Evolutionary conservation across 92 coral and sea anemone genomes (phyloP).

Genomic region (Zoanthus solanderi): DNA sequence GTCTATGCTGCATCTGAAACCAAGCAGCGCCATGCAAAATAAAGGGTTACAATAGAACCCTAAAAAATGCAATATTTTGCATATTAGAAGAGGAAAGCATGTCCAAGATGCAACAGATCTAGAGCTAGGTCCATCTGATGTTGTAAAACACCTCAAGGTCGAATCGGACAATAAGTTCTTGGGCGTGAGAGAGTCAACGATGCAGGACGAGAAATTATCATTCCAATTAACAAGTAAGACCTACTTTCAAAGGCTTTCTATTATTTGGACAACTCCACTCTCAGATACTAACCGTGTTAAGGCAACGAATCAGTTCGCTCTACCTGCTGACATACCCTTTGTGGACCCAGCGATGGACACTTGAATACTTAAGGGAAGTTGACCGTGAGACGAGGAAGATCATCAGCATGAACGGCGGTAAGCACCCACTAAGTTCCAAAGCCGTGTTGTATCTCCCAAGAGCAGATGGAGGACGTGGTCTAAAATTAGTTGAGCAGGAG

Average conservation of each 20-base stretch:
- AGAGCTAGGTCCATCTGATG: neutral
- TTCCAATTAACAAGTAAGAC: neutral
- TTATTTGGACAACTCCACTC: too few species aligned
- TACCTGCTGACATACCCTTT: too few species aligned
- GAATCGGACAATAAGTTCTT: neutral
- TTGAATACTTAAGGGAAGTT: too few species aligned
- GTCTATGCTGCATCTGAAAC: constrained; percentile 7
- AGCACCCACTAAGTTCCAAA: too few species aligned
- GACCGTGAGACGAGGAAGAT: too few species aligned
- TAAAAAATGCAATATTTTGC: neutral
- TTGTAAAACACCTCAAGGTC: neutral
- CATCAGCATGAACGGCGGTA: too few species aligned
- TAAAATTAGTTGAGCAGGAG: too few species aligned
- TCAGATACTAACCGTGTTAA: too few species aligned
- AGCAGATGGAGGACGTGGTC: too few species aligned
- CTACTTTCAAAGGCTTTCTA: neutral
- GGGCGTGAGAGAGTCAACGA: neutral
- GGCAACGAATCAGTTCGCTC: too few species aligned
- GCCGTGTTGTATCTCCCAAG: too few species aligned
- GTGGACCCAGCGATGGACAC: too few species aligned
- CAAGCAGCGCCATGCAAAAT: neutral
- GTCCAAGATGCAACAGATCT: neutral
- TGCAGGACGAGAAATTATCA: neutral
- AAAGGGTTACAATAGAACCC: neutral
- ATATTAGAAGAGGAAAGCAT: constrained; percentile 13